Evolutionary conservation across 2,113 vertebrate genomes (phyloP).

Genomic region (Scomber colias): DNA sequence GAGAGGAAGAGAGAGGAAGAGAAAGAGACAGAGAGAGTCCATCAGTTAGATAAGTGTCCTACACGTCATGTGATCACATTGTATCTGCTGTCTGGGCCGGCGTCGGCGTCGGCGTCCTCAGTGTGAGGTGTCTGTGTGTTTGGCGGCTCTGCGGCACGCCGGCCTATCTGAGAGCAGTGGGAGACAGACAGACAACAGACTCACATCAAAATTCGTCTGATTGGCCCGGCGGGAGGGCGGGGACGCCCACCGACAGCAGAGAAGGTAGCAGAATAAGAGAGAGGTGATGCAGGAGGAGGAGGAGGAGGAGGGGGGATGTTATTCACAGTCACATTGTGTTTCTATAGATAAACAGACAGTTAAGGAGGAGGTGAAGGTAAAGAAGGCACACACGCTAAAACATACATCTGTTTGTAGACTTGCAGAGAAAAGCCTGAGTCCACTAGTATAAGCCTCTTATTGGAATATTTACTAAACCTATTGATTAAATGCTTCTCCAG

Average conservation of each 20-base stretch:
- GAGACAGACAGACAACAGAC: constrained; percentile 69
- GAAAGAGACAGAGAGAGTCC: constrained; percentile 9
- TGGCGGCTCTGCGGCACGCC: constrained; percentile 64
- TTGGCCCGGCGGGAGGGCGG: constrained; percentile 65
- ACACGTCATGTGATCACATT: constrained; percentile 47
- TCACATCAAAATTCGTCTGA: constrained; percentile 75
- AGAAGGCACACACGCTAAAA: background rate
- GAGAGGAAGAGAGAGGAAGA: too few species aligned
- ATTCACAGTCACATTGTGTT: constrained; percentile 31
- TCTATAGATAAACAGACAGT: constrained; percentile 56
- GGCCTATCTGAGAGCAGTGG: constrained; percentile 70
- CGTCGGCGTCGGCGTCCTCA: constrained; percentile 44
- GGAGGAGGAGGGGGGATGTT: constrained; percentile 29
- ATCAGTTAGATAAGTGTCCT: constrained; percentile 47
- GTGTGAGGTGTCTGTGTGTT: constrained; percentile 68
- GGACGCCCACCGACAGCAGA: constrained; percentile 66
- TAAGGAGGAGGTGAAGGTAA: constrained; percentile 17
- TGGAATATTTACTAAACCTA: too few species aligned
- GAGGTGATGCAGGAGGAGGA: background rate
- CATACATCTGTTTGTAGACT: background rate
- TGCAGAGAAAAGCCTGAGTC: too few species aligned
- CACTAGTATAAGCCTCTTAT: background rate
- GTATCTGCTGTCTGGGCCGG: constrained; percentile 38
- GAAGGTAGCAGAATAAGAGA: constrained; percentile 55
- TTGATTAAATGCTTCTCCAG: background rate